Base-by-base conservation (phyloP, 2,797 vertebrate genomes). In the Diglossa cyanea region DNA sequence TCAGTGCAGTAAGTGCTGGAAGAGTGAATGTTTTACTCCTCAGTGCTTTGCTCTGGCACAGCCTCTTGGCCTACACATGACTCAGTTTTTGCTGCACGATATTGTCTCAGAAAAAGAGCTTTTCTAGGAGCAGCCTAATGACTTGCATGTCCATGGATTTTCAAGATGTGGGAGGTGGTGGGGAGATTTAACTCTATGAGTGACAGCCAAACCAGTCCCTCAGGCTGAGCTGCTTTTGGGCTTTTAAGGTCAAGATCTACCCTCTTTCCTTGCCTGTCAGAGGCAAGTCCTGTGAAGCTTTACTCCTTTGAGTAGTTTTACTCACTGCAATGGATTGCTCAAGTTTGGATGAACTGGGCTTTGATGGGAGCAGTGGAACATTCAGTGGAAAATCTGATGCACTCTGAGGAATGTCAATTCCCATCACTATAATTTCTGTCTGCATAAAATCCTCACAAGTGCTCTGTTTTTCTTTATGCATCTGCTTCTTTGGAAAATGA, bases 21-120 rank as follows among this genome's bases (percentile, higher is more conserved):
- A 96, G 94, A 96, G 81, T 91, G 93, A 93, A 93, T 80, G 94
- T 95, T 95, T 95, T 94, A 95, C 76, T 97, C 95, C 77, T 79
- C 2, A 8, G 90, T 83, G 74, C 79, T 93, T 77, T 63, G 83
- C 90, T 91, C n/a, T 66, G 86, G 88, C 67, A 74, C 90, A 94
- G 96, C 82, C 91, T 93, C 76, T 90, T 95, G 93, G 91, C 87
- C 94, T 85, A 17, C 89, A 60, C 87, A 75, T 12, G 72, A 54
- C 61, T 93, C 39, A 18, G 48, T 75, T 74, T 83, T 51, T 65
- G 58, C 57, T 11, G 31, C 31, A 67, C 4, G 11, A 40, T 60
- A 33, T 35, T 60, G 39, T 73, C 61, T 79, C 37, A 50, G 61
- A 45, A 60, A 89, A 70, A 61, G 48, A 73, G n/a, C 37, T 87